Conservation (phyloP, 2,888 invertebrate species). For the Calephelis perditalis region DNA sequence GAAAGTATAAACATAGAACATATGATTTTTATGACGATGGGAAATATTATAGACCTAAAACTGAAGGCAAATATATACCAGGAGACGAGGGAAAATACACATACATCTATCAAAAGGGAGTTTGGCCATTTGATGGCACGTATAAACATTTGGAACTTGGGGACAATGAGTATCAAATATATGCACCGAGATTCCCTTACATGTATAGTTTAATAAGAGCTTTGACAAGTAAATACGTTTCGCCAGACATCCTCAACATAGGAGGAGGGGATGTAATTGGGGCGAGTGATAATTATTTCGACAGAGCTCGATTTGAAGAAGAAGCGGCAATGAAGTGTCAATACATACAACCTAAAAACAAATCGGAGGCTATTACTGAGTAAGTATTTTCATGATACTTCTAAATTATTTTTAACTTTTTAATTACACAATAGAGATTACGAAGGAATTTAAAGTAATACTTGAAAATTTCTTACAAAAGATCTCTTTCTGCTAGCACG, state of each 20-base stretch:
- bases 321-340: constrained; percentile 57
- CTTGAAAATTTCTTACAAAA: too few species aligned
- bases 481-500: too few species aligned
- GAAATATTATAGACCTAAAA: constrained; percentile 56
- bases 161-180: constrained; percentile 50
- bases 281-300: constrained; percentile 47
- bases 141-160: constrained; percentile 33
- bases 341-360: constrained; percentile 46
- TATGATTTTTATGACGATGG: constrained; percentile 58
- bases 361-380: constrained; percentile 54
- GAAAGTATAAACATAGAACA: constrained; percentile 54
- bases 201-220: constrained; percentile 54
- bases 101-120: constrained; percentile 36
- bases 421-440: too few species aligned
- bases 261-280: constrained; percentile 36
- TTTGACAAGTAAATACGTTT: constrained; percentile 54
- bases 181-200: constrained; percentile 60
- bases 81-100: constrained; percentile 48
- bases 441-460: too few species aligned
- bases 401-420: background rate
- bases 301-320: constrained; percentile 47
- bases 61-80: constrained; percentile 74
- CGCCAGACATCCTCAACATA: constrained; percentile 42
- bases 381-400: constrained; percentile 38
- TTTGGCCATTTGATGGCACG: constrained; percentile 34